Evolutionary conservation across 2,888 invertebrate genomes (phyloP), one percentile per base, ranked within the genome.

Genomic region (Drosophila mettleri): DNA sequence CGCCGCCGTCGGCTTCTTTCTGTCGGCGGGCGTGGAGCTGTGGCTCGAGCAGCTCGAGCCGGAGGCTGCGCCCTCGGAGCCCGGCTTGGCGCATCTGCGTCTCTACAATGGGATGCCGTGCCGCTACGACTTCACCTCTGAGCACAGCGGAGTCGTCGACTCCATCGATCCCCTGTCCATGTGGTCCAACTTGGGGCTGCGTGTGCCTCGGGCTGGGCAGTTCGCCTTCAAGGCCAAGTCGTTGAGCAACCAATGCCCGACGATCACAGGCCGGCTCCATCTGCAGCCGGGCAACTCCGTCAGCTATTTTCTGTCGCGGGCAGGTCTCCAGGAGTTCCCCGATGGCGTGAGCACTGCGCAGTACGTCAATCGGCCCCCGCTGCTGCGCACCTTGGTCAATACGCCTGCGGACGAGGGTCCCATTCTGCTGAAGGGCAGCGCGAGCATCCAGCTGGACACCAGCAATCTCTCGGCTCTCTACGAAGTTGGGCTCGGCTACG

Each of bases 11-110:
- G 95, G 99, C 0, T 99, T 99, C 91, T 92, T 96, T 6, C 92
- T 97, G 20, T 97, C 99, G 0, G 98, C 96, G 0, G 91, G 96
- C 24, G 94, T 99, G 0, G 97, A 98, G 91, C 88, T 97, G 0
- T 92, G 94, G 33, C 92, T 98, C 60, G 94, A 97, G 93, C 93
- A 93, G 65, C 94, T 95, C 0, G 94, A 95, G 77, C 94, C 94
- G 0, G 80, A 92, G 1, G 58, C 73, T 0, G 57, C 94, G 14
- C 95, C 96, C 24, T n/a, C 33, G 3, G 22, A 46, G 0, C 53
- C 63, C 3, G 80, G 90, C 5, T 94, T 94, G 1, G 94, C 94
- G 0, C 96, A 96, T 81, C 74, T 96, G 18, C 93, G 96, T 73
- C 91, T 97, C 6, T 96, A 95, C 91, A 96, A 97, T 77, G 94